Conservation (phyloP, 2,113 vertebrate species). For the Chloropsis hardwickii region DNA sequence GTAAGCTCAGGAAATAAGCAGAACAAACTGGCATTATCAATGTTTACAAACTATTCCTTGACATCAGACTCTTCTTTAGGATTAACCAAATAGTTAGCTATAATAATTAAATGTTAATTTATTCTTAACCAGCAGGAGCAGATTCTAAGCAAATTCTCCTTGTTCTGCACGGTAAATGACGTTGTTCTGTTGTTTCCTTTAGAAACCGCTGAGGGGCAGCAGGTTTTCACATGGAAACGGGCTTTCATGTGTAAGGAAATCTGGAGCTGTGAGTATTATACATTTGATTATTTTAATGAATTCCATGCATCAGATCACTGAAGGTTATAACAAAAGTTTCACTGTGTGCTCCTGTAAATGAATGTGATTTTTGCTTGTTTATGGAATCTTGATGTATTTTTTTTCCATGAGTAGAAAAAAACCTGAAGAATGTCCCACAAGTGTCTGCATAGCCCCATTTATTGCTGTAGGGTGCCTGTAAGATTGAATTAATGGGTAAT, state of each 20-base stretch:
- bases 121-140: not conserved
- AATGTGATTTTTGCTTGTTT: not conserved
- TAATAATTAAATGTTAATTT: not conserved
- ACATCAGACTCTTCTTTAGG: not conserved
- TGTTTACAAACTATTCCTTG: not conserved
- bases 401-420: not conserved
- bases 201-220: not conserved
- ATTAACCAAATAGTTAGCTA: not conserved
- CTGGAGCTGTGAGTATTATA: not conserved
- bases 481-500: not conserved
- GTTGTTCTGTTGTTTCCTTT: not conserved
- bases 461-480: not conserved
- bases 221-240: conserved; percentile 7
- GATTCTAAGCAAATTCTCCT: not conserved
- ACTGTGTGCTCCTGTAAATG: not conserved
- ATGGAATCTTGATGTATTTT: not conserved
- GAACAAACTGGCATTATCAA: not conserved
- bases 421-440: not conserved
- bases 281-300: not conserved
- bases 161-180: not conserved
- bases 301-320: not conserved
- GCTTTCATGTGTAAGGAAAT: not conserved
- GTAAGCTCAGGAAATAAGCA: not conserved
- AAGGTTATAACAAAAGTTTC: not conserved
- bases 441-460: not conserved